A percentile compares a stretch with the other conserved stretches of the same genome.
phyloP scores from a whole-genome alignment of 1,140 invertebrate species.

The Aphelenchoides besseyi region DNA sequence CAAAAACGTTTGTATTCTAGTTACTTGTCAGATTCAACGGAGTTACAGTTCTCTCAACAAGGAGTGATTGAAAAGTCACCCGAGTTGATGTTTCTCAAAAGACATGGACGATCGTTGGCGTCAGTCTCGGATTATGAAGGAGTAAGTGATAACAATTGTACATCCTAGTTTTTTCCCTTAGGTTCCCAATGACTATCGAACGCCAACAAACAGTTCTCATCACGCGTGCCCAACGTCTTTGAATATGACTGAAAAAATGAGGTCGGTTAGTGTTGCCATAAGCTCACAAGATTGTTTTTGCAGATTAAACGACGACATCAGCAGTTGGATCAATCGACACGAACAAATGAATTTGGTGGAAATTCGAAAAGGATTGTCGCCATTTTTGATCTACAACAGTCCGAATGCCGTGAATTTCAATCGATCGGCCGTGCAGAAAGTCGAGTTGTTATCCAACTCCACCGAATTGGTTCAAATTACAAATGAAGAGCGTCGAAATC shows the following conservation, averaged over 20 bases:
- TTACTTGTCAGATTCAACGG: neutral
- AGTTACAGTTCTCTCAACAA: neutral
- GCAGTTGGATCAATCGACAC: slow-evolving; percentile 37
- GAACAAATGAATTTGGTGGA: slow-evolving; percentile 45
- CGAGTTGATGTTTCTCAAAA: slow-evolving; percentile 16
- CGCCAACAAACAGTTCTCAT: no score
- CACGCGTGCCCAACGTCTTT: neutral
- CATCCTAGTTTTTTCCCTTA: no score
- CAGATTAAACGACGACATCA: slow-evolving; percentile 34
- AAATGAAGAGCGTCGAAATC: neutral
- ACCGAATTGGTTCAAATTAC: neutral
- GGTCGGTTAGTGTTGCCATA: neutral
- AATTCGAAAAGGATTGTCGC: slow-evolving; percentile 29
- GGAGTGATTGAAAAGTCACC: neutral
- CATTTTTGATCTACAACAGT: slow-evolving; percentile 38
- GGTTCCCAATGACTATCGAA: no score
- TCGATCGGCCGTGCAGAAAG: neutral
- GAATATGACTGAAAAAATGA: slow-evolving; percentile 26
- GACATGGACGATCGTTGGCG: slow-evolving; percentile 22
- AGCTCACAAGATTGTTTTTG: slow-evolving; percentile 13
- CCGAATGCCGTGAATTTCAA: neutral
- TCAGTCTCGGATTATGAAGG: slow-evolving; percentile 21
- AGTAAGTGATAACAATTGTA: neutral
- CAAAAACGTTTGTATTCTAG: slow-evolving; percentile 2
- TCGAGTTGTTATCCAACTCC: neutral